Evolutionary conservation across 37 sponge, comb jelly and placozoan genomes (phyloP).

Genomic region (Diacarnus erythraeanus): DNA sequence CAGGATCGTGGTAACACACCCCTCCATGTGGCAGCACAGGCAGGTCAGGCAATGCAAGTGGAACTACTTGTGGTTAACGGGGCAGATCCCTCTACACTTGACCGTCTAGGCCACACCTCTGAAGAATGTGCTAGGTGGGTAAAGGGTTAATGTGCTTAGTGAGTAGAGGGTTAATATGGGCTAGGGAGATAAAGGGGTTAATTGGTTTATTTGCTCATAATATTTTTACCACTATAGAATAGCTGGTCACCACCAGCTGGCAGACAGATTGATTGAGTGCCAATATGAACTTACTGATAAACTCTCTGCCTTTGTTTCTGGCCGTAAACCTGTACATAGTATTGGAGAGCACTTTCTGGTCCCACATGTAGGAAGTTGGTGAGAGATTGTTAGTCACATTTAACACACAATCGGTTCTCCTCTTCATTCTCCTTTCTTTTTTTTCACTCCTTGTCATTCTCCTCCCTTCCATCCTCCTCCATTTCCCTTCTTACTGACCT

Average conservation of each 20-base stretch:
- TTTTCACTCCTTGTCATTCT: not conserved
- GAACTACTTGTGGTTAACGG: conserved; percentile 94
- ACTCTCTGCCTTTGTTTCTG: conserved; percentile 84
- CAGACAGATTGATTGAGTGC: conserved; percentile 86
- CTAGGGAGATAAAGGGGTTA: no score
- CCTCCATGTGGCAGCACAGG: conserved; percentile 86
- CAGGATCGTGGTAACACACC: conserved; percentile 82
- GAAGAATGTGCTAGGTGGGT: conserved; percentile 92
- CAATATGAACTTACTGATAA: conserved; percentile 95
- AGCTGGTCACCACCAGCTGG: conserved; percentile 88
- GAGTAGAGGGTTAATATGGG: not conserved
- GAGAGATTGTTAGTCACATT: not conserved
- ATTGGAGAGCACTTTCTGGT: conserved; percentile 81
- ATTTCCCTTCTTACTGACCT: not conserved
- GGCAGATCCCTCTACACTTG: conserved; percentile 83
- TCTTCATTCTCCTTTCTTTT: not conserved
- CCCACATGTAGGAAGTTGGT: conserved; percentile 35
- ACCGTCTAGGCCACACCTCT: conserved; percentile 93
- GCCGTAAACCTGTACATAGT: conserved; percentile 75
- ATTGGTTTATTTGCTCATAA: not conserved
- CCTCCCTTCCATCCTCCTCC: not conserved
- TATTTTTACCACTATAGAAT: conserved; percentile 41
- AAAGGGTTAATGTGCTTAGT: conserved; percentile 3
- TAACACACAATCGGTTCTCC: not conserved
- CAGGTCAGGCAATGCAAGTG: conserved; percentile 89